Evolutionary conservation across 2,113 vertebrate genomes (phyloP), one percentile per base, ranked within the genome.

Genomic region (Microtus oregoni): DNA sequence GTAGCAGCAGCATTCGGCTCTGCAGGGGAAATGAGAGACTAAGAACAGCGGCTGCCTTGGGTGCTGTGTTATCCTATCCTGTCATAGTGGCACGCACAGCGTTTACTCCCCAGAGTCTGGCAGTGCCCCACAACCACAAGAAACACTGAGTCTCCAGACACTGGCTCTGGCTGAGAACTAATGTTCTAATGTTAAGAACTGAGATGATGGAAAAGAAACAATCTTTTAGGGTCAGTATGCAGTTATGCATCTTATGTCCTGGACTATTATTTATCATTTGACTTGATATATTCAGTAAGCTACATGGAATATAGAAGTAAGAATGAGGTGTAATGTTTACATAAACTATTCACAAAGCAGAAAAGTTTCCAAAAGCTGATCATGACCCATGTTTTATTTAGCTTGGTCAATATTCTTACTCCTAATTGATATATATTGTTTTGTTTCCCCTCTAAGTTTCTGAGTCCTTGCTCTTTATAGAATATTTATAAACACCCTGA

Each of bases 271-370:
- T 58, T 67, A 32, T 88, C 41, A 94, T 78, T 92, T 89, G 17
- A 82, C 22, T 86, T 72, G 52, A 41, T 67, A 65, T 89, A 94
- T 68, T 90, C 82, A 94, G 28, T 68, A 90, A 73, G n/a, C 91
- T 70, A 63, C 13, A 26, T 75, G 11, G 17, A 50, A 81, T 91
- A 20, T 81, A 94, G 79, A 95, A 88, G 75, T 24, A 13, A 10
- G 11, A 70, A 67, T 89, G 61, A 8, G 15, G 13, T 75, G 28
- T 61, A 26, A 77, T 77, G 61, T 91, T 82, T 85, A 65, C 20
- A 72, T 1, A 91, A 79, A 52, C n/a, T 35, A 89, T 86, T 89
- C 32, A 92, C 63, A 90, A 47, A 2, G 52, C 32, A 61, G 44
- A 72, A 91, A 61, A 86, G 0, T 78, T 41, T 89, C 61, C 81